phyloP scores from a whole-genome alignment of 2,888 invertebrate genomes.

The Stegana nigrithorax region DNA sequence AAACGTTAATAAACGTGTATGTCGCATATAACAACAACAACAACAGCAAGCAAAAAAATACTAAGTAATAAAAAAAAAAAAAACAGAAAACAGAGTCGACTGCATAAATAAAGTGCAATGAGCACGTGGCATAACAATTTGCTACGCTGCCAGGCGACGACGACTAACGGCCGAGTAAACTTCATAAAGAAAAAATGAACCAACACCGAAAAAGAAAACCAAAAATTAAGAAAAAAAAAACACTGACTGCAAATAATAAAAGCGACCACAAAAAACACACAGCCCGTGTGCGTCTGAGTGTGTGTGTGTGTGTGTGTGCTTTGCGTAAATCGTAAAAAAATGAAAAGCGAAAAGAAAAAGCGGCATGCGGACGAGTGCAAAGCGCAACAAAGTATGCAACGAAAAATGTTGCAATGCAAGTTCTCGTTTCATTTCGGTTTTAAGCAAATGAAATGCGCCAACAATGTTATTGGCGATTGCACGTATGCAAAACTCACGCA shows the following conservation, averaged over 20 bases:
- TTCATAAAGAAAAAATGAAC: constrained; percentile 62
- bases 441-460: constrained; percentile 59
- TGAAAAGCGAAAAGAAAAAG: too few relatives aligned
- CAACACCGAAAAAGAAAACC: too few relatives aligned
- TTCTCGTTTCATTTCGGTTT: constrained; percentile 63
- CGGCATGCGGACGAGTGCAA: too few relatives aligned
- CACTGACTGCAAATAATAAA: constrained; percentile 18
- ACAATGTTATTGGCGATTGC: constrained; percentile 61
- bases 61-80: background rate
- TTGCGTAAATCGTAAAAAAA: constrained; percentile 12
- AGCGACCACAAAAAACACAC: constrained; percentile 4
- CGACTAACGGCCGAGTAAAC: too few relatives aligned
- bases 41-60: background rate
- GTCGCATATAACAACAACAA: background rate
- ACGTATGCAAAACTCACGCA: constrained; percentile 22
- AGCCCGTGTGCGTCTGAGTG: too few relatives aligned
- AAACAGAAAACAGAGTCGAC: background rate
- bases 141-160: constrained; percentile 51
- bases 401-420: constrained; percentile 20
- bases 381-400: constrained; percentile 19
- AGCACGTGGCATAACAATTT: constrained; percentile 60
- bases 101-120: constrained; percentile 27
- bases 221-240: too few relatives aligned
- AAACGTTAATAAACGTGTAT: constrained; percentile 9
- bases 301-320: background rate